Base-by-base conservation (phyloP, 1,140 invertebrate genomes). In the Teleopsis dalmanni region DNA sequence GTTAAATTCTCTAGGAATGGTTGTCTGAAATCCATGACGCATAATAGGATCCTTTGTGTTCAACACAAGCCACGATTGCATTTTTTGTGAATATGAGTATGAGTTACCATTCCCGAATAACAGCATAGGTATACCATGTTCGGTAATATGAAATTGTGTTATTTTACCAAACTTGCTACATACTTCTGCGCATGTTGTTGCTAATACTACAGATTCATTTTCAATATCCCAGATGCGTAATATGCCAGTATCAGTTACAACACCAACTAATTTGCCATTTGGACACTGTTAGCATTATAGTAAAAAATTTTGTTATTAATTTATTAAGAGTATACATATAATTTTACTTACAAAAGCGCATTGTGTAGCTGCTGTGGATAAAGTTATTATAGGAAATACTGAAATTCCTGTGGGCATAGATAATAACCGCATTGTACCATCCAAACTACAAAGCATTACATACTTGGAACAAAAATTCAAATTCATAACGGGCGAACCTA, bases 381-480 rank as follows among this genome's bases (percentile, higher is more conserved):
- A 26, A 9, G 57, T 56, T 4, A 71, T 60, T 11, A 66, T 56
- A 1, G 68, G 68, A 40, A 71, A 55, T n/a, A 60, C 53, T 1
- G 58, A 47, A 8, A 45, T 57, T 21, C 68, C 68, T 8, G 57
- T 70, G 5, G 52, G 38, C 55, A 70, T 59, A 29, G 57, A 29
- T 10, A 70, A 35, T 11, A 71, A 49, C 9, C 68, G 57, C 47
- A 71, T 48, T 23, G 60, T 64, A 19, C 67, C 62, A 44, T 71
- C 67, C 23, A 67, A 48, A 16, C 62, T 62, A 47, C 67, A 64
- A 18, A 70, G 42, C 56, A 71, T 58, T 13, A 58, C 62, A 34
- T 64, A 69, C 45, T 71, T 71, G 2, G 51, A 49, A 35, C 63
- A 69, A 27, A 71, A 55, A 57, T 65, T 64, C 31, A 67, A 62